These are phyloP conservation scores for Anagyrus pseudococci DNA, from an alignment of 2,888 invertebrate genomes.

Conservation along the genomic window DNA sequence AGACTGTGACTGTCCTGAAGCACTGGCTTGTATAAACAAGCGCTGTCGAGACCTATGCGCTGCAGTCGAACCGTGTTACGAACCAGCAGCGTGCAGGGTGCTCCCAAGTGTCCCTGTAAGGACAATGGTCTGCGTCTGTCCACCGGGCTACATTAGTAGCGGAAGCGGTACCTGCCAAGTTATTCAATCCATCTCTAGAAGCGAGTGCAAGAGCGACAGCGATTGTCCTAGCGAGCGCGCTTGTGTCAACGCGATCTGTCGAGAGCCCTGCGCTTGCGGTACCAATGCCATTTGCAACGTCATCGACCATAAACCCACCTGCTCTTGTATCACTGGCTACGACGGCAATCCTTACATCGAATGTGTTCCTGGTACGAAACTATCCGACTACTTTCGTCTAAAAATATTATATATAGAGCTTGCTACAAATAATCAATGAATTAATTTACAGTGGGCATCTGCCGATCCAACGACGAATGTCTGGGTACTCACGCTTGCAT, in stretches of 20 bases:
- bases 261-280: conserved; percentile 86
- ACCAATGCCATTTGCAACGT: conserved; percentile 84
- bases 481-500: conserved; percentile 83
- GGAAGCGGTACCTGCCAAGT: conserved; percentile 83
- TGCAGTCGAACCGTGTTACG: conserved; percentile 78
- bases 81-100: conserved; percentile 82
- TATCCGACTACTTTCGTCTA: background rate
- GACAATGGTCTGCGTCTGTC: conserved; percentile 89
- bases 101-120: conserved; percentile 82
- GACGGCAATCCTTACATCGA: conserved; percentile 85
- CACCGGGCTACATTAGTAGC: conserved; percentile 85
- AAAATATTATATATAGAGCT: background rate
- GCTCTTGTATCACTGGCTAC: conserved; percentile 83
- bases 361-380: conserved; percentile 69
- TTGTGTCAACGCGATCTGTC: conserved; percentile 81
- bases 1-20: conserved; percentile 83
- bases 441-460: conserved; percentile 65
- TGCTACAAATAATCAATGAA: background rate
- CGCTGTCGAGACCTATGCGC: conserved; percentile 85
- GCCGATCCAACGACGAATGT: conserved; percentile 78
- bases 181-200: conserved; percentile 69
- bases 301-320: conserved; percentile 85
- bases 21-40: conserved; percentile 80
- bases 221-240: conserved; percentile 82
- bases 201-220: conserved; percentile 76